These are phyloP conservation scores for Andrena fulva DNA, from an alignment of 2,888 invertebrate species.

Conservation along the genomic window DNA sequence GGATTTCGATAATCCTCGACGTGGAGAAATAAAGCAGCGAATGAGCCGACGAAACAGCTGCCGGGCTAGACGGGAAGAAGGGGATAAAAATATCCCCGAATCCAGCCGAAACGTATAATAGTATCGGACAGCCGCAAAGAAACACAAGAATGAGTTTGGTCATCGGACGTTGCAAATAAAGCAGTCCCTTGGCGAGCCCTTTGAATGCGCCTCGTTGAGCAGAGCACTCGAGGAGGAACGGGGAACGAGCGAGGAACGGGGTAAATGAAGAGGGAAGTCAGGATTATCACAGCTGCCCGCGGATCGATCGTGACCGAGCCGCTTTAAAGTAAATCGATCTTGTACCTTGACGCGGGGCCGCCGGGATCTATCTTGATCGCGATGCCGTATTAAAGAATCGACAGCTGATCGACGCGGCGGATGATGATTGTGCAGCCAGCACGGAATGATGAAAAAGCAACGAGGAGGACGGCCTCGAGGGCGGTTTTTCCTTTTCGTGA, in stretches of 20 bases:
- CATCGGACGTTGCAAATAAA: constrained; percentile 64
- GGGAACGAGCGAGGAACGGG: constrained; percentile 10
- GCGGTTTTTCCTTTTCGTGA: not conserved
- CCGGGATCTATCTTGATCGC: constrained; percentile 47
- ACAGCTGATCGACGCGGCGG: constrained; percentile 54
- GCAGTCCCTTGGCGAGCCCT: constrained; percentile 38
- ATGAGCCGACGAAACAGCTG: constrained; percentile 39
- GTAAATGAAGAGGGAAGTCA: constrained; percentile 50
- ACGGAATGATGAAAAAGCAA: constrained; percentile 26
- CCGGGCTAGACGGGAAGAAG: not conserved
- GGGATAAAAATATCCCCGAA: constrained; percentile 28
- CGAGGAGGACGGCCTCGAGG: not conserved
- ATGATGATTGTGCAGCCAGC: constrained; percentile 23
- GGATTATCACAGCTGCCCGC: constrained; percentile 60
- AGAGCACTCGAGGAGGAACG: constrained; percentile 14
- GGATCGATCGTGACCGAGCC: constrained; percentile 53
- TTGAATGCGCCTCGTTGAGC: constrained; percentile 53
- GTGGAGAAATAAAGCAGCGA: not conserved
- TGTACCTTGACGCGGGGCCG: constrained; percentile 41
- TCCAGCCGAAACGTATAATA: constrained; percentile 36
- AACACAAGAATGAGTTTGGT: constrained; percentile 54
- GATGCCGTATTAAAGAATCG: constrained; percentile 45
- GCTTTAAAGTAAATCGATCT: constrained; percentile 58
- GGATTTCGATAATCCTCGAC: not conserved
- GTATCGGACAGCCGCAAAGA: constrained; percentile 29